Base-by-base conservation (phyloP, 2,888 invertebrate genomes). In the Chesias legatella region DNA sequence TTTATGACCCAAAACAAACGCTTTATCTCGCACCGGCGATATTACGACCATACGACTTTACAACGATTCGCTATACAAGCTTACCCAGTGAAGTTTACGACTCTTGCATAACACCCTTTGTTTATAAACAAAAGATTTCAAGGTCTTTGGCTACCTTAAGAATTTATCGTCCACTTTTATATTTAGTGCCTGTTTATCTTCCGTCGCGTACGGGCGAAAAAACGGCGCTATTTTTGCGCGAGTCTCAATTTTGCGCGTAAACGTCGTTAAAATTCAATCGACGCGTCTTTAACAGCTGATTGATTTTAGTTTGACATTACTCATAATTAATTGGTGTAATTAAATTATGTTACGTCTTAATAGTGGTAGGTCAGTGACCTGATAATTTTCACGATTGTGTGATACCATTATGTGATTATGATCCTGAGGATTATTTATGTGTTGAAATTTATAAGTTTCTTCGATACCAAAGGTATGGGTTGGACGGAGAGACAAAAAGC, bases 1-100 rank as follows among this genome's bases (percentile, higher is more conserved):
- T 88, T 88, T 88, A 86, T 80, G 88, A 84, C 76, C 86, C 83
- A 84, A 84, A 88, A 88, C 88, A 88, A 83, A 72, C 85, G 83
- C 81, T 85, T 85, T 85, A 86, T 86, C 86, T 86, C 81, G 63
- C 67, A 63, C 69, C 76, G 76, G 73, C 79, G 80, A 83, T 74
- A 84, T 82, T 80, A 68, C 80, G 79, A 71, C 79, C 78, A 80
- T 85, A 80, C 73, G 74, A 79, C 79, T 73, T 70, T 66, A 67
- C 73, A 72, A 29, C 60, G 56, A 67, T 66, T 62, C 62, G 63
- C 67, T 73, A 33, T 42, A 47, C 47, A 42, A 47, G 32, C 27
- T 17, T 17, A 17, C 13, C 3, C 2, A 2, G 13, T 17, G 13
- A 10, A 27, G 65, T 79, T 79, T 75, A 71, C 68, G 73, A 73